Conservation (phyloP, 2,113 vertebrate species). For the Mirounga angustirostris region DNA sequence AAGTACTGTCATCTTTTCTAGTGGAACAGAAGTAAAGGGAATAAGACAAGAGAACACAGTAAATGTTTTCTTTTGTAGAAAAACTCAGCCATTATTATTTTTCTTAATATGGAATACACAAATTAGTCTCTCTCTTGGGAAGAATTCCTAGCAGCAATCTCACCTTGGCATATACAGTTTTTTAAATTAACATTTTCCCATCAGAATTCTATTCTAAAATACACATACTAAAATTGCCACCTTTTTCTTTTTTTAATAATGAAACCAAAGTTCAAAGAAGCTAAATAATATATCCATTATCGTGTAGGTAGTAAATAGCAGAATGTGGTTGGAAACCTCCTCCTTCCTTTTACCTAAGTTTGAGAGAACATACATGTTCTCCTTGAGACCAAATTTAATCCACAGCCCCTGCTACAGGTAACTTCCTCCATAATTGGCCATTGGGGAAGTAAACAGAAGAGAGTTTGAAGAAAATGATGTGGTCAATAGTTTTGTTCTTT, state of each 20-base stretch:
- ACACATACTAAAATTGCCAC: not conserved
- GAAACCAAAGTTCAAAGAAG: not conserved
- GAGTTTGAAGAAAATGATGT: not conserved
- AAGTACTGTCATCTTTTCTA: conserved; percentile 41
- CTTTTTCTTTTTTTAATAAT: not conserved
- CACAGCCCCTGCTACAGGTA: too few relatives aligned
- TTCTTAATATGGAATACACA: not conserved
- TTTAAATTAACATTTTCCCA: not conserved
- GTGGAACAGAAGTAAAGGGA: conserved; percentile 43
- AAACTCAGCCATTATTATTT: not conserved
- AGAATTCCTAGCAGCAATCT: not conserved
- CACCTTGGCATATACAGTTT: not conserved
- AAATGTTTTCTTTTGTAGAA: not conserved
- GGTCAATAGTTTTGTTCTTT: not conserved
- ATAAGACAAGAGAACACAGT: not conserved
- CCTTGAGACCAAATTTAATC: not conserved
- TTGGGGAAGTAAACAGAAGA: not conserved
- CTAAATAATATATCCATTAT: not conserved
- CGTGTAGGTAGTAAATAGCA: not conserved
- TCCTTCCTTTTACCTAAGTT: not conserved
- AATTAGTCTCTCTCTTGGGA: not conserved
- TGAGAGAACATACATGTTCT: not conserved
- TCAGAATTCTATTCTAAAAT: not conserved
- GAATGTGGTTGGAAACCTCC: not conserved
- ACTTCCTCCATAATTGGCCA: not conserved